Evolutionary conservation across 2,113 vertebrate species (phyloP).

Genomic region (Misgurnus anguillicaudatus): DNA sequence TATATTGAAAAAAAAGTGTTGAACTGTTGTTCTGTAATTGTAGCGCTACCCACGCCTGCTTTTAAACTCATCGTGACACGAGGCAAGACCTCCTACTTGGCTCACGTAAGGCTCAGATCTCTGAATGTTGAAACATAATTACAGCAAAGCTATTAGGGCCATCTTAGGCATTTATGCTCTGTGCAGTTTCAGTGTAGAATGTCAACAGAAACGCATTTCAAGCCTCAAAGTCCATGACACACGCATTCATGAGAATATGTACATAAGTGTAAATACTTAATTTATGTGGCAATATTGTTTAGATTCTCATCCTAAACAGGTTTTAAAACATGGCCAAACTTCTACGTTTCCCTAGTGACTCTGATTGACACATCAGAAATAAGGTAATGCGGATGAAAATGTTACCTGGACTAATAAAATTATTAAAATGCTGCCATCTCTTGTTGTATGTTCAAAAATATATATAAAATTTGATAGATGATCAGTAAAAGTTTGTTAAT

Average conservation of each 20-base stretch:
- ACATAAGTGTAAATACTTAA: conserved; percentile 23
- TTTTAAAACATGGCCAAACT: conserved; percentile 4
- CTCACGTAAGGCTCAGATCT: neutral
- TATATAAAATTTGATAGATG: too few relatives aligned
- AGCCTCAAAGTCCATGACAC: conserved; percentile 20
- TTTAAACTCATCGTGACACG: conserved; percentile 26
- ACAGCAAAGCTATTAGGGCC: conserved; percentile 42
- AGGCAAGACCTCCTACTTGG: conserved; percentile 23
- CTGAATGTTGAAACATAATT: conserved; percentile 37
- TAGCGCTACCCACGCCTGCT: conserved; percentile 25
- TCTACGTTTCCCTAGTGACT: neutral
- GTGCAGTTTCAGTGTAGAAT: conserved; percentile 14
- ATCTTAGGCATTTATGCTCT: conserved; percentile 30
- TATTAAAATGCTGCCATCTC: conserved; percentile 1
- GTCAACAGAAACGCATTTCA: conserved; percentile 35
- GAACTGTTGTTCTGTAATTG: conserved; percentile 39
- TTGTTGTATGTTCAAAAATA: conserved; percentile 5
- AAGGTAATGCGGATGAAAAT: conserved; percentile 7
- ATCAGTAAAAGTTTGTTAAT: too few relatives aligned
- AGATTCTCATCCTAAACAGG: conserved; percentile 18
- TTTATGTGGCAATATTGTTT: conserved; percentile 25
- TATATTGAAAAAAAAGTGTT: conserved; percentile 10
- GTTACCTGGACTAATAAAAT: neutral
- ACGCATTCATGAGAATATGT: conserved; percentile 9
- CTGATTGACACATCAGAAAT: conserved; percentile 15